These are phyloP conservation scores for Aleiodes leptofemur DNA, from an alignment of 2,888 invertebrate species.

Conservation along the genomic window DNA sequence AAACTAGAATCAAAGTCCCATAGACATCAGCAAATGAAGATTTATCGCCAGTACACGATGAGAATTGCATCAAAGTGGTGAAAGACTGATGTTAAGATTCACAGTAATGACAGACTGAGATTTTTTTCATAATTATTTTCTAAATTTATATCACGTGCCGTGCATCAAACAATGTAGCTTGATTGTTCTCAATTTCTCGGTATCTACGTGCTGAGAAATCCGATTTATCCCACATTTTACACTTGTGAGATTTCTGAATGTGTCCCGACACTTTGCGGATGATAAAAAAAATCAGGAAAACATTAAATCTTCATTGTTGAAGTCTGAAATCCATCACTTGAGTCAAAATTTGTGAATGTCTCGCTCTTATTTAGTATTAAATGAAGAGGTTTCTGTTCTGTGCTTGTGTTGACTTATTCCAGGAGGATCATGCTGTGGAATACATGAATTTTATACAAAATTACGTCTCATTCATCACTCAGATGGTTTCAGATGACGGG, in stretches of 20 bases:
- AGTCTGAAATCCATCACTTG: too few relatives aligned
- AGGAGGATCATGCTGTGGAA: background rate
- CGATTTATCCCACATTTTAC: background rate
- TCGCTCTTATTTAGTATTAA: background rate
- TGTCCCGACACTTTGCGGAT: slow-evolving; percentile 5
- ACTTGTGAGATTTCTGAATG: background rate
- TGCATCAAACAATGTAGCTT: slow-evolving; percentile 64
- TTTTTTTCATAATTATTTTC: too few relatives aligned
- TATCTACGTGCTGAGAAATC: slow-evolving; percentile 64
- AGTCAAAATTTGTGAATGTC: background rate
- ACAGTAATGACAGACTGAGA: too few relatives aligned
- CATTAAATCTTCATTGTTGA: slow-evolving; percentile 10
- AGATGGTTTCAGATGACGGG: slow-evolving; percentile 7
- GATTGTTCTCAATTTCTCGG: slow-evolving; percentile 68
- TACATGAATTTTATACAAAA: slow-evolving; percentile 12
- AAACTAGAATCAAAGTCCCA: background rate
- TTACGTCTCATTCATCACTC: slow-evolving; percentile 23
- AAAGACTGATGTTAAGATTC: background rate
- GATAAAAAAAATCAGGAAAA: background rate
- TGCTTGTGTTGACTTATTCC: background rate
- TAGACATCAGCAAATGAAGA: slow-evolving; percentile 63
- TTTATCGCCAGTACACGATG: slow-evolving; percentile 60
- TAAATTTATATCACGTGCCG: slow-evolving; percentile 35
- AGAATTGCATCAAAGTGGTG: slow-evolving; percentile 54
- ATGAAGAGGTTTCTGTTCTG: background rate